Conservation (phyloP, 2,888 invertebrate species). For the Disparrhopalites patrizii region DNA sequence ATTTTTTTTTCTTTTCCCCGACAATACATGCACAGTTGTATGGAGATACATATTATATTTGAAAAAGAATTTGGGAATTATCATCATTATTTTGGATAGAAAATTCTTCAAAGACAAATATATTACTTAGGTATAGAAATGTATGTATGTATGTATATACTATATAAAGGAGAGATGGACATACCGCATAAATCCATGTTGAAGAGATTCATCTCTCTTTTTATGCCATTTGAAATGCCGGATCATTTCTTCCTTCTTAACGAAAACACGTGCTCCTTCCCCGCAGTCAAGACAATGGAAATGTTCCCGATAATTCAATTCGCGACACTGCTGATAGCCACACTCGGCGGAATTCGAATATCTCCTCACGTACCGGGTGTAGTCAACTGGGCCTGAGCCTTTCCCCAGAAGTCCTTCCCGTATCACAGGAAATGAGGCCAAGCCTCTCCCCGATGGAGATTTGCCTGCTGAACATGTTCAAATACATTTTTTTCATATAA, state of each 20-base stretch:
- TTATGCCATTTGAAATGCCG: slow-evolving; percentile 99
- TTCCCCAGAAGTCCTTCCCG: slow-evolving; percentile 48
- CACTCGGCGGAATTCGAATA: slow-evolving; percentile 71
- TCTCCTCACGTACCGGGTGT: slow-evolving; percentile 83
- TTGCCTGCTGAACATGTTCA: too few relatives aligned
- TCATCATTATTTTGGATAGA: too few relatives aligned
- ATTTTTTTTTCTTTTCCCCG: too few relatives aligned
- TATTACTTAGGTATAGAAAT: too few relatives aligned
- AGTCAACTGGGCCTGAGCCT: slow-evolving; percentile 57
- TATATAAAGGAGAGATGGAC: background rate
- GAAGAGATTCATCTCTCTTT: slow-evolving; percentile 92
- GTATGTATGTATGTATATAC: too few relatives aligned
- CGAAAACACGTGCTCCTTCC: slow-evolving; percentile 68
- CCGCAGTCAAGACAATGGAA: slow-evolving; percentile 86
- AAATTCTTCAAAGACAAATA: too few relatives aligned
- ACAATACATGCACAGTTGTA: too few relatives aligned
- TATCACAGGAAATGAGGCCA: slow-evolving; percentile 48
- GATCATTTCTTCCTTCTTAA: slow-evolving; percentile 98
- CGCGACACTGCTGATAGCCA: slow-evolving; percentile 78
- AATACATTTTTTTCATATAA: too few relatives aligned
- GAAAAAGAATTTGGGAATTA: too few relatives aligned
- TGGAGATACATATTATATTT: too few relatives aligned
- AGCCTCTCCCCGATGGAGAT: slow-evolving; percentile 44
- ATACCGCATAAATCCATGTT: slow-evolving; percentile 82
- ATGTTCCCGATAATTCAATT: slow-evolving; percentile 86